A percentile compares a stretch with the other conserved stretches of the same genome.
phyloP scores from a whole-genome alignment of 2,888 invertebrate genomes.

The Yponomeuta sedellus region DNA sequence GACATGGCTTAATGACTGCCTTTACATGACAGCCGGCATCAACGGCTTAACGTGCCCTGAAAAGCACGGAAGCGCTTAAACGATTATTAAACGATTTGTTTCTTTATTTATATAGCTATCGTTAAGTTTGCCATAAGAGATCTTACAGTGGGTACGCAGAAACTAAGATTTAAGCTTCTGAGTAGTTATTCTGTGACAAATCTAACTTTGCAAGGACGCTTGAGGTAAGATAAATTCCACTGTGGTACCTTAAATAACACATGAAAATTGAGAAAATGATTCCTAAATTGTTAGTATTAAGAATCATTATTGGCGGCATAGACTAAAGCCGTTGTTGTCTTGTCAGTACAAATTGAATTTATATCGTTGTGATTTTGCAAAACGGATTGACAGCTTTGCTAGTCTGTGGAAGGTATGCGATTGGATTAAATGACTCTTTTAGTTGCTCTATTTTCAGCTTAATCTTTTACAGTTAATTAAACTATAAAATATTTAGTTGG shows the following conservation, averaged over 20 bases:
- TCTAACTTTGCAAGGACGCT: slow-evolving; percentile 8
- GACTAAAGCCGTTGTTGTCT: not conserved
- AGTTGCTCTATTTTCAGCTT: not conserved
- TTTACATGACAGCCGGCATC: no score
- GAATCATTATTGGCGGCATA: not conserved
- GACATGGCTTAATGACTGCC: no score
- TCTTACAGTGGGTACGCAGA: no score
- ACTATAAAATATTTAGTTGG: no score
- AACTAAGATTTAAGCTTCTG: not conserved
- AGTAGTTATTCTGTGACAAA: not conserved
- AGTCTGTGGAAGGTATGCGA: not conserved
- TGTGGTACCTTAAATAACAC: not conserved
- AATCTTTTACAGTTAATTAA: not conserved
- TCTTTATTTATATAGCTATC: no score
- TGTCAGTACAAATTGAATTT: slow-evolving; percentile 6
- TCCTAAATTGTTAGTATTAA: not conserved
- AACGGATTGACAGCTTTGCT: slow-evolving; percentile 10
- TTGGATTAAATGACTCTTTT: not conserved
- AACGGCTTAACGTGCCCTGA: no score
- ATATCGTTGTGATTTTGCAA: slow-evolving; percentile 9
- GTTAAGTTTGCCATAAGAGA: no score
- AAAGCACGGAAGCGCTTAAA: no score
- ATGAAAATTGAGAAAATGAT: not conserved
- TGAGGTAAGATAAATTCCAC: not conserved
- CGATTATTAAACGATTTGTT: no score